A percentile compares a stretch with the other conserved stretches of the same genome.
phyloP scores from a whole-genome alignment of 2,797 vertebrate species.

The Coccyzus lansbergi region DNA sequence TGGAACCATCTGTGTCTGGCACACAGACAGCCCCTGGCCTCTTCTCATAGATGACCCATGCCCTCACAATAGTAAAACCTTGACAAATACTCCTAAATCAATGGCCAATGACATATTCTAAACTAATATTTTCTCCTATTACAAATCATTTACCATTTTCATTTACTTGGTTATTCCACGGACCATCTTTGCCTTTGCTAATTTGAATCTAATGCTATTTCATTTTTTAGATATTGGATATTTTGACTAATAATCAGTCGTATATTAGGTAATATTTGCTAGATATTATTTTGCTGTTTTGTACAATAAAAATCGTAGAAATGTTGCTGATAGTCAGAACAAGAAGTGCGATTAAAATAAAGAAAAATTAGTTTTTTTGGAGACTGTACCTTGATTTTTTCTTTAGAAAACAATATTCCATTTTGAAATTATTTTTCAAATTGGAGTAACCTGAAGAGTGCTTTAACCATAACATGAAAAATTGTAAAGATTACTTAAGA shows the following conservation, averaged over 20 bases:
- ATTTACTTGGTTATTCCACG: background rate
- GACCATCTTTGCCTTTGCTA: background rate
- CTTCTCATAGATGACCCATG: no score
- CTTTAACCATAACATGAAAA: background rate
- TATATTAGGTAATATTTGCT: background rate
- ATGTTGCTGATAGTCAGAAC: background rate
- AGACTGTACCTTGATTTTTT: background rate
- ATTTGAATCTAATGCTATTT: background rate
- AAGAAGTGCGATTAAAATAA: background rate
- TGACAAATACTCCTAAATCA: background rate
- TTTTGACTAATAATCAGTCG: background rate
- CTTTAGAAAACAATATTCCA: background rate
- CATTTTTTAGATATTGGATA: background rate
- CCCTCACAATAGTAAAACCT: no score
- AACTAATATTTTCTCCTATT: background rate
- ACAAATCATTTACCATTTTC: background rate
- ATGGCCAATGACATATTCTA: background rate
- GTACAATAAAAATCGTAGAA: background rate
- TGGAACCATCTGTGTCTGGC: fast-evolving
- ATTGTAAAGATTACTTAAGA: background rate
- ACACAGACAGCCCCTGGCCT: background rate
- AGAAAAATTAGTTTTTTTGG: background rate
- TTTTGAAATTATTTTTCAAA: background rate
- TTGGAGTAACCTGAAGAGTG: background rate
- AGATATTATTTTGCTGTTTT: background rate